Percentiles rank a stretch among this genome's conserved stretches.
phyloP scores from a whole-genome alignment of 2,797 vertebrate species.

The Furcifer pardalis region DNA sequence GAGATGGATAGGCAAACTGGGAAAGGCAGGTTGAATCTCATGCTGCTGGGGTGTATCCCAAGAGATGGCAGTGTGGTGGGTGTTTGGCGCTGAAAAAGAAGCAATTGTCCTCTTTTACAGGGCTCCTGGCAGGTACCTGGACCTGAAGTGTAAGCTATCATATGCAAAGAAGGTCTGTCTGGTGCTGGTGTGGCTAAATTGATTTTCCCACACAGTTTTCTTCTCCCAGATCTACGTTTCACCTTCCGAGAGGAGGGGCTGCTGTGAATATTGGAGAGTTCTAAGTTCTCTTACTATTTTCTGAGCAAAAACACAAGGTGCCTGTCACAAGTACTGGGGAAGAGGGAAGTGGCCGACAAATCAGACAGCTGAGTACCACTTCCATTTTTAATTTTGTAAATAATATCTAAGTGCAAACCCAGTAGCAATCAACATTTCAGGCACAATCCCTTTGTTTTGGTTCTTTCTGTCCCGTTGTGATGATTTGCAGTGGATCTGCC shows the following conservation, averaged over 20 bases:
- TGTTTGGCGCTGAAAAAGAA: not conserved
- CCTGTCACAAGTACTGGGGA: not conserved
- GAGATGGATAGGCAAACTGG: not conserved
- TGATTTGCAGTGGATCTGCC: constrained; percentile 5
- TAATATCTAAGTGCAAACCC: constrained; percentile 46
- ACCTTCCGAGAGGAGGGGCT: constrained; percentile 15
- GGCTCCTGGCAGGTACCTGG: constrained; percentile 9
- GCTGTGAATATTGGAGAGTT: not conserved
- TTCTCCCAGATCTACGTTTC: constrained; percentile 4
- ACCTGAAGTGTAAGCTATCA: not conserved
- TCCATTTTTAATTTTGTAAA: constrained; percentile 55
- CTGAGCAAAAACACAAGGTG: not conserved
- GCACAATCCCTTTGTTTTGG: constrained; percentile 8
- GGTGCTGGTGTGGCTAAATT: constrained; percentile 13
- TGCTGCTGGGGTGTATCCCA: not conserved
- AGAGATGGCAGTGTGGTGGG: not conserved
- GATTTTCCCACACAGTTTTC: constrained; percentile 11
- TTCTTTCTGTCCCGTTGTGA: not conserved
- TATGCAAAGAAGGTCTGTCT: not conserved
- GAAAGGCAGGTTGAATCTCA: not conserved
- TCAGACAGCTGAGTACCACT: not conserved
- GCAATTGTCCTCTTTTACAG: not conserved
- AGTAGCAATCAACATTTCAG: constrained; percentile 39
- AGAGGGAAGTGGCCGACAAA: not conserved
- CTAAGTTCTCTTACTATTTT: not conserved